Evolutionary conservation across 2,888 invertebrate genomes (phyloP).

Genomic region (Macroteleia sp.): DNA sequence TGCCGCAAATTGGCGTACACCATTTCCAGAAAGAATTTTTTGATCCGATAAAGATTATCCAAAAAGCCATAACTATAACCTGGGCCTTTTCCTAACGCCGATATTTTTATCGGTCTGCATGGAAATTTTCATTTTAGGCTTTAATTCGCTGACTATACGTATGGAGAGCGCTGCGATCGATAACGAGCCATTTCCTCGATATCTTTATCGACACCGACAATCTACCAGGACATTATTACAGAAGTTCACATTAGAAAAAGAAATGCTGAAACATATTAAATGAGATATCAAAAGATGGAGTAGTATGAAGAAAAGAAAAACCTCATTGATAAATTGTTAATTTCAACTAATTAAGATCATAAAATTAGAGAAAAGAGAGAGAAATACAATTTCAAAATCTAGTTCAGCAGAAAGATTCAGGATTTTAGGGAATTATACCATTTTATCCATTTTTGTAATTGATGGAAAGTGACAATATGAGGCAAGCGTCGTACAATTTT

Average conservation of each 20-base stretch:
- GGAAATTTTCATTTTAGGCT: conserved; percentile 39
- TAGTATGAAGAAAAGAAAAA: too few relatives aligned
- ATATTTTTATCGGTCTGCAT: conserved; percentile 23
- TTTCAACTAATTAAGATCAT: too few relatives aligned
- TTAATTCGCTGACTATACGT: conserved; percentile 25
- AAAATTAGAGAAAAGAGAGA: too few relatives aligned
- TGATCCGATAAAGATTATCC: conserved; percentile 25
- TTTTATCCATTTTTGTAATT: too few relatives aligned
- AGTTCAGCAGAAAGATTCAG: too few relatives aligned
- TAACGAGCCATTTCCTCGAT: conserved; percentile 29
- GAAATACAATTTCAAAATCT: too few relatives aligned
- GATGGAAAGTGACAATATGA: too few relatives aligned
- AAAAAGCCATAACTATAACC: conserved; percentile 39
- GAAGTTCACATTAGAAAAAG: neutral
- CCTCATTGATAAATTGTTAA: too few relatives aligned
- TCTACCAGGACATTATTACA: conserved; percentile 5
- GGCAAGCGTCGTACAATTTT: neutral
- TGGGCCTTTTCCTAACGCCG: conserved; percentile 18
- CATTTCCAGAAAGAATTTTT: conserved; percentile 45
- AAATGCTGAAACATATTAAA: neutral
- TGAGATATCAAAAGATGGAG: neutral
- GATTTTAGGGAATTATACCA: too few relatives aligned
- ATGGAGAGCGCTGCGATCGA: conserved; percentile 19
- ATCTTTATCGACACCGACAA: conserved; percentile 36
- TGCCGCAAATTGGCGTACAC: conserved; percentile 25